Conservation (phyloP, 2,113 vertebrate genomes). For the Lanius ludovicianus region DNA sequence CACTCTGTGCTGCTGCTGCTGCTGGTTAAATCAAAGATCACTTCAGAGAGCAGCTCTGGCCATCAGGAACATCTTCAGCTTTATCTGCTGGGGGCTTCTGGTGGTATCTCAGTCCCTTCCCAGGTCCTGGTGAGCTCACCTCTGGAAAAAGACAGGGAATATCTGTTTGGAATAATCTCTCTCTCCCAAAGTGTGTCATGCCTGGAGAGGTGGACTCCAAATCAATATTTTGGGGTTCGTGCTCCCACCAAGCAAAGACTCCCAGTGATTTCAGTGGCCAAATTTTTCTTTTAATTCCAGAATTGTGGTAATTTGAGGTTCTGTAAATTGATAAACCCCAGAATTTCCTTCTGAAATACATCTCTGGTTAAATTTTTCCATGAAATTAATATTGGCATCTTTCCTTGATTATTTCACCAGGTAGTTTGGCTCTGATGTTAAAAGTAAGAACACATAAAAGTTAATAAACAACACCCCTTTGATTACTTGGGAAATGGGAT, state of each 20-base stretch:
- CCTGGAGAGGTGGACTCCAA: background rate
- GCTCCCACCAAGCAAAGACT: background rate
- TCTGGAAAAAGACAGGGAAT: background rate
- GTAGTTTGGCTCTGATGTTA: background rate
- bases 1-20: background rate
- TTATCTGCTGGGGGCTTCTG: background rate
- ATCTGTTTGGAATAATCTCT: background rate
- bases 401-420: background rate
- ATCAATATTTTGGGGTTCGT: accelerated
- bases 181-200: background rate
- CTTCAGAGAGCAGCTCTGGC: background rate
- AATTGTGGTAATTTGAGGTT: background rate
- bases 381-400: background rate
- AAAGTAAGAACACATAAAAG: background rate
- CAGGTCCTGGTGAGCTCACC: background rate
- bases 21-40: background rate
- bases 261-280: background rate
- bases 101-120: background rate
- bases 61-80: background rate
- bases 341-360: background rate
- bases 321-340: background rate
- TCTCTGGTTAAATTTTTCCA: background rate
- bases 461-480: background rate
- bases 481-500: background rate
- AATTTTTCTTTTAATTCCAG: background rate